phyloP scores from a whole-genome alignment of 2,888 invertebrate genomes.

The Torymus tubicola region DNA sequence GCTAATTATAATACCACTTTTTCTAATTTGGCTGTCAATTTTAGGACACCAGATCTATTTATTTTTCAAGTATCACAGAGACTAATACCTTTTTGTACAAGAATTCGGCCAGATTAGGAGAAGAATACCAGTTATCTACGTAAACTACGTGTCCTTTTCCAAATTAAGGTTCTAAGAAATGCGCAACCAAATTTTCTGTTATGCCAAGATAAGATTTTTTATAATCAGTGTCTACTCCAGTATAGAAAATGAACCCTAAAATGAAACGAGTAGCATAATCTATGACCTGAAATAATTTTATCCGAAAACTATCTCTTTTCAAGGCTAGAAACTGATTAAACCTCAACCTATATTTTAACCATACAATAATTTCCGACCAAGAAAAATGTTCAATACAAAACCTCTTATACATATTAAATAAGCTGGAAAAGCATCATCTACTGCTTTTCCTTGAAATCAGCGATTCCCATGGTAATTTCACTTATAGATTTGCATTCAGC shows the following conservation, averaged over 20 bases:
- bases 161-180: conserved; percentile 23
- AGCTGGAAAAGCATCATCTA: too few relatives aligned
- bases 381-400: too few relatives aligned
- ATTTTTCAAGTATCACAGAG: not conserved
- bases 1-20: not conserved
- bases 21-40: conserved; percentile 1
- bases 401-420: too few relatives aligned
- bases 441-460: too few relatives aligned
- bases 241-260: conserved; percentile 32
- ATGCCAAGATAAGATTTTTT: not conserved
- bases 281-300: conserved; percentile 27
- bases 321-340: not conserved
- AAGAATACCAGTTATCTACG: conserved; percentile 17
- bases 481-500: too few relatives aligned
- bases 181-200: conserved; percentile 2
- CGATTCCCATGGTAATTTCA: too few relatives aligned
- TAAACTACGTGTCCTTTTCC: conserved; percentile 19
- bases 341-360: too few relatives aligned
- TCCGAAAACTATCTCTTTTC: conserved; percentile 33
- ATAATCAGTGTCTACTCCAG: conserved; percentile 25
- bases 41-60: not conserved
- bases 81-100: not conserved
- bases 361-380: too few relatives aligned
- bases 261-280: conserved; percentile 27
- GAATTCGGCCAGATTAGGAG: not conserved